phyloP scores from a whole-genome alignment of 2,888 invertebrate genomes.

The Chymomyza caudatula region DNA sequence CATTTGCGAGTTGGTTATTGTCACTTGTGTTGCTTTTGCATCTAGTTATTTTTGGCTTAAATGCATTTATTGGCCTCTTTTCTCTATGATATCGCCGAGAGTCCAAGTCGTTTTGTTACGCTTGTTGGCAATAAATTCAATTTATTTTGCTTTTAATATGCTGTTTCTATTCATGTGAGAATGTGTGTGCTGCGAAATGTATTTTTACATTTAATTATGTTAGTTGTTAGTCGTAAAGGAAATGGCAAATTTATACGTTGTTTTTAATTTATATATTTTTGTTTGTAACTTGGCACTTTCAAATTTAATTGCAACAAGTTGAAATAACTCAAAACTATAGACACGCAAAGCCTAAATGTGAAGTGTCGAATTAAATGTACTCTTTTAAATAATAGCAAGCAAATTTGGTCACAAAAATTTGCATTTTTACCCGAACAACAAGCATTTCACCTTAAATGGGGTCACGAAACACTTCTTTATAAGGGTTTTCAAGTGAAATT shows the following conservation, averaged over 20 bases:
- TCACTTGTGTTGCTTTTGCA: conserved; percentile 12
- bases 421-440: too few species aligned
- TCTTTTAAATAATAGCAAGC: too few species aligned
- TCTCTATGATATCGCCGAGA: conserved; percentile 13
- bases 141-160: conserved; percentile 33
- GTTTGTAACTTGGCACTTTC: conserved; percentile 13
- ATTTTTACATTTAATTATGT: conserved; percentile 16
- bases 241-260: conserved; percentile 27
- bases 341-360: not conserved
- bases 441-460: too few species aligned
- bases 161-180: conserved; percentile 7
- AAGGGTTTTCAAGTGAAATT: too few species aligned
- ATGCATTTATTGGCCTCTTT: conserved; percentile 11
- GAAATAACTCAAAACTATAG: not conserved
- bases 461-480: too few species aligned
- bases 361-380: not conserved
- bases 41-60: too few species aligned
- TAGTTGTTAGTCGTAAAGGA: conserved; percentile 13
- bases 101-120: conserved; percentile 5
- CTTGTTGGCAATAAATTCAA: conserved; percentile 40
- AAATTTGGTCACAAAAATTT: too few species aligned
- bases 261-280: conserved; percentile 21
- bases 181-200: conserved; percentile 27
- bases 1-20: too few species aligned
- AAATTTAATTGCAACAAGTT: conserved; percentile 27